phyloP scores from a whole-genome alignment of 2,888 invertebrate species.

The Lepidonotus clava region DNA sequence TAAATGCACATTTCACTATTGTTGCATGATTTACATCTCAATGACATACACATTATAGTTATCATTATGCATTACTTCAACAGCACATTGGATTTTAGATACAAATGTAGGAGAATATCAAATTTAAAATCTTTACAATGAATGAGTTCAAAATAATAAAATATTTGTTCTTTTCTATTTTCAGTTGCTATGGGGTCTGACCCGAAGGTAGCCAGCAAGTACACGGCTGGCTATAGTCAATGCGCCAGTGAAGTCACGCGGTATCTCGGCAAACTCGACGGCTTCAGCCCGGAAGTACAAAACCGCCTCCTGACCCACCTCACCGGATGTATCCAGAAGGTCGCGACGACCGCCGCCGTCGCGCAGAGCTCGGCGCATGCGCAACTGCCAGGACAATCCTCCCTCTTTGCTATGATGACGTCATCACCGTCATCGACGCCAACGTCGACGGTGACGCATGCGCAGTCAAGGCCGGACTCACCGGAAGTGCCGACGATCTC shows the following conservation, averaged over 20 bases:
- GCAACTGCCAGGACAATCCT: neutral
- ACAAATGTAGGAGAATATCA: too few relatives aligned
- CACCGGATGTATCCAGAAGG: conserved; percentile 36
- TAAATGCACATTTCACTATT: too few relatives aligned
- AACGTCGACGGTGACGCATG: neutral
- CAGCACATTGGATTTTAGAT: too few relatives aligned
- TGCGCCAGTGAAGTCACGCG: conserved; percentile 76
- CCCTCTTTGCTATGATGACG: neutral
- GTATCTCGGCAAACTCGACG: conserved; percentile 69
- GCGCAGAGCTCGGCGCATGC: neutral
- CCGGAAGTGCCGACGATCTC: neutral
- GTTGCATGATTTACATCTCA: too few relatives aligned
- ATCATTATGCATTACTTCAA: too few relatives aligned
- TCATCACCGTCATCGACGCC: neutral
- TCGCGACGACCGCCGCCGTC: neutral
- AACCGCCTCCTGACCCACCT: conserved; percentile 12
- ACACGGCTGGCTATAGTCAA: conserved; percentile 68
- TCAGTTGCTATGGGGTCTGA: conserved; percentile 54
- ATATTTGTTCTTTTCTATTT: conserved; percentile 26
- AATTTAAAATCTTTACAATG: too few relatives aligned
- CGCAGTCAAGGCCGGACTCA: neutral
- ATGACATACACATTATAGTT: too few relatives aligned
- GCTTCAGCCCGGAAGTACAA: conserved; percentile 39
- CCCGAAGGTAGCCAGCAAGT: conserved; percentile 60
- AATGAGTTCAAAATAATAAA: too few relatives aligned